A percentile compares a stretch with the other conserved stretches of the same genome.
These are phyloP conservation scores for Andrena bicolor DNA, from an alignment of 2,888 invertebrate species.

Conservation along the genomic window DNA sequence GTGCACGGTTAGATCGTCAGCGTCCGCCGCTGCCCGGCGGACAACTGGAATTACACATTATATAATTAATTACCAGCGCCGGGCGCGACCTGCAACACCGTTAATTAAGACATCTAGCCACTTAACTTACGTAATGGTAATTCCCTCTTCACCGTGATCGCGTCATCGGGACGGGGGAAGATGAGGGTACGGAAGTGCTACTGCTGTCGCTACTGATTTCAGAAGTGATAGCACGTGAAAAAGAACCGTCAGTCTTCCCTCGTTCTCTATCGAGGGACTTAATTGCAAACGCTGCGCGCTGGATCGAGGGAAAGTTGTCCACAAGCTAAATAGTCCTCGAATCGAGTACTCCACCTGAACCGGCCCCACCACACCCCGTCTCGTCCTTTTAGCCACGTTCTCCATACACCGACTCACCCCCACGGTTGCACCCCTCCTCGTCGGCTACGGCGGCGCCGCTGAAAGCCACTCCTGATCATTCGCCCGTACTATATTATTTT, in stretches of 20 bases:
- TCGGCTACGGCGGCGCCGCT: slow-evolving; percentile 37
- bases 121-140: slow-evolving; percentile 40
- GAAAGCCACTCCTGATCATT: slow-evolving; percentile 74
- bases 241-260: slow-evolving; percentile 17
- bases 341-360: slow-evolving; percentile 53
- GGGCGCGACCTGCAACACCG: neutral
- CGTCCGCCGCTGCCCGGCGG: neutral
- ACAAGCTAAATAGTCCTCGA: slow-evolving; percentile 45
- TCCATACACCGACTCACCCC: slow-evolving; percentile 42
- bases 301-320: slow-evolving; percentile 44
- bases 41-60: slow-evolving; percentile 17
- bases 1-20: no score
- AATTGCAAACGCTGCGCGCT: slow-evolving; percentile 47
- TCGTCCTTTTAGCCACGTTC: slow-evolving; percentile 24
- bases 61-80: slow-evolving; percentile 41
- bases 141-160: slow-evolving; percentile 28
- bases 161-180: neutral
- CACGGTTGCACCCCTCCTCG: slow-evolving; percentile 4
- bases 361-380: neutral
- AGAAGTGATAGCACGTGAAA: neutral
- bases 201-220: neutral
- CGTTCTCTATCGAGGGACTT: slow-evolving; percentile 48
- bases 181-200: neutral
- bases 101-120: slow-evolving; percentile 36
- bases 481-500: slow-evolving; percentile 80